Evolutionary conservation across 2,113 vertebrate genomes (phyloP).

Genomic region (Herpailurus yagouaroundi): DNA sequence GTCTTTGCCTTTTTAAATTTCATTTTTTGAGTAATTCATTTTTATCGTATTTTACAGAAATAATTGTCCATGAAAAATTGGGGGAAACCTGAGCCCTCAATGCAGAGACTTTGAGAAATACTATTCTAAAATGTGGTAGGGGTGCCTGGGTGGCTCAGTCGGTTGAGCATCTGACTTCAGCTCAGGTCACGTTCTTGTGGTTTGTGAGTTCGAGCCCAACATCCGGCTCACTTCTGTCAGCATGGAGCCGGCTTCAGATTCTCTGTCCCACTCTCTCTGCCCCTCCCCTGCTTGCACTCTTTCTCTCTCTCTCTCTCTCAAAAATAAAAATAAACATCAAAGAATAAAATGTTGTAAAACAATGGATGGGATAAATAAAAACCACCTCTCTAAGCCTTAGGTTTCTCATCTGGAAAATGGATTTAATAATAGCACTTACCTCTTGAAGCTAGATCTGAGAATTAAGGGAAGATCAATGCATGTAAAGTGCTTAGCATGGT

Average conservation of each 20-base stretch:
- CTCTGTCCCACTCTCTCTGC: too few relatives aligned
- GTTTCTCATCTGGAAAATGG: background rate
- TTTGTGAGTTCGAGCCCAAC: too few relatives aligned
- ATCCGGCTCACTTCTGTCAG: too few relatives aligned
- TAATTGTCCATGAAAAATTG: background rate
- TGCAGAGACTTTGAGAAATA: background rate
- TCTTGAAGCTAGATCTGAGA: background rate
- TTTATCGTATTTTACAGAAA: background rate
- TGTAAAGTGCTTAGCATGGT: background rate
- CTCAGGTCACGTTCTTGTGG: too few relatives aligned
- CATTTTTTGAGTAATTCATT: background rate
- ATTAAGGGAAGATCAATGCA: background rate
- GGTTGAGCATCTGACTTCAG: too few relatives aligned
- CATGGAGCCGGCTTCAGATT: too few relatives aligned
- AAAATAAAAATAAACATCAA: too few relatives aligned
- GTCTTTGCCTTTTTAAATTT: slow-evolving; percentile 20
- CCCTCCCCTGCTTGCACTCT: too few relatives aligned
- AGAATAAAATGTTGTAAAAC: background rate
- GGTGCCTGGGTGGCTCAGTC: too few relatives aligned
- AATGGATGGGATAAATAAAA: background rate
- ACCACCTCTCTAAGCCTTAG: background rate
- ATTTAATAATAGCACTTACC: background rate
- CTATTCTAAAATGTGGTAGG: background rate
- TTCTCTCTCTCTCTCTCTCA: too few relatives aligned
- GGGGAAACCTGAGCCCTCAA: background rate